Conservation (phyloP, 2,888 invertebrate species). For the Thecophora atra region DNA sequence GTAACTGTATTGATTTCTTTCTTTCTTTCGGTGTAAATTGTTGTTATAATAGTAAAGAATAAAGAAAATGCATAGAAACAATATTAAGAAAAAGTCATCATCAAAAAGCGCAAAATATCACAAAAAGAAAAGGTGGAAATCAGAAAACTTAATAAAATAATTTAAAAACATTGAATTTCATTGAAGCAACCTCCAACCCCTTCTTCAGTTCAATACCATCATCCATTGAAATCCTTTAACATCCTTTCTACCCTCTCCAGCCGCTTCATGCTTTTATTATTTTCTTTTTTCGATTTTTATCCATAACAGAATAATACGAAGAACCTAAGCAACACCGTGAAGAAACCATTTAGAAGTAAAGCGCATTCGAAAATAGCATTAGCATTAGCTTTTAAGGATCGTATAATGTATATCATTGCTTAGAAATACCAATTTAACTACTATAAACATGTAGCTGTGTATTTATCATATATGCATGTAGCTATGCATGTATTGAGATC, state of each 20-base stretch:
- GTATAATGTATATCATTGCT: neutral
- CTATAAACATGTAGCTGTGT: conserved; percentile 20
- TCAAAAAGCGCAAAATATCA: neutral
- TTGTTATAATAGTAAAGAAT: conserved; percentile 7
- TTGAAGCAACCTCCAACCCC: neutral
- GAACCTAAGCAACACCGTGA: neutral
- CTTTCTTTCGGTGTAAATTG: conserved; percentile 21
- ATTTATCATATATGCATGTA: neutral
- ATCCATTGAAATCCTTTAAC: neutral
- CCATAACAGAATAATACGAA: no score
- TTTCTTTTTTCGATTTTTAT: no score
- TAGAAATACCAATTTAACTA: conserved; percentile 8
- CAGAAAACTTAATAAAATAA: neutral
- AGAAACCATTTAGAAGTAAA: conserved; percentile 11
- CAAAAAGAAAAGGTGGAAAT: neutral
- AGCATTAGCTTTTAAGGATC: conserved; percentile 7
- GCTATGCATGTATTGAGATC: conserved; percentile 37
- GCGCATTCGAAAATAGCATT: conserved; percentile 15
- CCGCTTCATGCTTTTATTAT: no score
- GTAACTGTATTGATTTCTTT: neutral
- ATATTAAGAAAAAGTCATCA: neutral
- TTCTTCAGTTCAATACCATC: neutral
- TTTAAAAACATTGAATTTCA: neutral
- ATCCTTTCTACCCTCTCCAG: neutral
- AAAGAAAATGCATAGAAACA: neutral